phyloP scores from a whole-genome alignment of 1,140 invertebrate species.

The Thereuonema tuberculata region DNA sequence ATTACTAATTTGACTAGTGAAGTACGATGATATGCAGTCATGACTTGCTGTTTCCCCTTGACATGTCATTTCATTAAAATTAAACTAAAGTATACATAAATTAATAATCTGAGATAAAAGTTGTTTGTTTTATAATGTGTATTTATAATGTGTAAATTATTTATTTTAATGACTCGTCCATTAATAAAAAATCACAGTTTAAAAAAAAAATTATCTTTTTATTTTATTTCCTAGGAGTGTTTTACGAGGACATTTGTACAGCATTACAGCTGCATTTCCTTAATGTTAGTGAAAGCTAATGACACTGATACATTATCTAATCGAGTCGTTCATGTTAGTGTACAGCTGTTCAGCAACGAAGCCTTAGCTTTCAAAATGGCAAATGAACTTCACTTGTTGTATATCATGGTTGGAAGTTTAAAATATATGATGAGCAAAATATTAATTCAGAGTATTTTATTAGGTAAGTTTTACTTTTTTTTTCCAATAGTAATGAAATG shows the following conservation, averaged over 20 bases:
- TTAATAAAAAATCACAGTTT: neutral
- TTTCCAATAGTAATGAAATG: too few relatives aligned
- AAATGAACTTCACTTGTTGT: slow-evolving; percentile 70
- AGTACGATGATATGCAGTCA: too few relatives aligned
- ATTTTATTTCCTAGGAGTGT: slow-evolving; percentile 48
- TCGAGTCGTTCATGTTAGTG: slow-evolving; percentile 90
- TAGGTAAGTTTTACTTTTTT: slow-evolving; percentile 43
- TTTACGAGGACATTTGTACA: slow-evolving; percentile 86
- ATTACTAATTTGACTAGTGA: too few relatives aligned
- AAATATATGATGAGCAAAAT: slow-evolving; percentile 88
- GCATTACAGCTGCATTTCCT: slow-evolving; percentile 86
- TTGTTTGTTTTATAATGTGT: too few relatives aligned
- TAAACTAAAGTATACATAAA: too few relatives aligned
- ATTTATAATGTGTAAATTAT: too few relatives aligned
- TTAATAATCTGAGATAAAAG: too few relatives aligned
- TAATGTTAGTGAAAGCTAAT: slow-evolving; percentile 67
- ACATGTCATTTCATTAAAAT: too few relatives aligned
- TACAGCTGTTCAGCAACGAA: slow-evolving; percentile 90
- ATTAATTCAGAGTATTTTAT: slow-evolving; percentile 67
- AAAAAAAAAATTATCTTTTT: neutral
- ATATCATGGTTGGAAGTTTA: slow-evolving; percentile 86
- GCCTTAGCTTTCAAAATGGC: slow-evolving; percentile 77
- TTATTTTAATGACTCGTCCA: neutral
- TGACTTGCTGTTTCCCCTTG: too few relatives aligned
- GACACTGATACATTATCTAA: slow-evolving; percentile 86